phyloP scores from a whole-genome alignment of 2,888 invertebrate species.

The Dicyrtomina minuta region DNA sequence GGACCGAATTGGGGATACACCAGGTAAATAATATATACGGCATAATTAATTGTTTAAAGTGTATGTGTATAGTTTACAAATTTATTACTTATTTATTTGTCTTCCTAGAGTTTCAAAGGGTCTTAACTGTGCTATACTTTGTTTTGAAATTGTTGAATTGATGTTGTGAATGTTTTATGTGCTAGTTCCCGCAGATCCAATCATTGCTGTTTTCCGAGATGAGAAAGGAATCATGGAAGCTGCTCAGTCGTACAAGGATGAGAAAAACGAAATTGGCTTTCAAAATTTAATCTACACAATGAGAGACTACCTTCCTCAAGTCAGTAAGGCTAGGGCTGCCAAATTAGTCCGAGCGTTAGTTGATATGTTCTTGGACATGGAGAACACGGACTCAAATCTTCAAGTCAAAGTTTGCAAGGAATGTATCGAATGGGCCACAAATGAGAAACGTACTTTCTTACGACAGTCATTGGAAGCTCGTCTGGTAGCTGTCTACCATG shows the following conservation, averaged over 20 bases:
- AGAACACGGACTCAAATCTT: conserved; percentile 88
- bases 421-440: conserved; percentile 99
- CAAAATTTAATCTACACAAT: conserved; percentile 84
- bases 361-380: conserved; percentile 94
- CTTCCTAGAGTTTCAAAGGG: too few relatives aligned
- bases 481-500: conserved; percentile 90
- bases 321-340: conserved; percentile 99
- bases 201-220: conserved; percentile 21
- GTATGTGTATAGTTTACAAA: too few relatives aligned
- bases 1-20: too few relatives aligned
- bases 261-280: conserved; percentile 40
- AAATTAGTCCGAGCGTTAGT: conserved; percentile 95
- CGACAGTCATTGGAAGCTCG: conserved; percentile 94
- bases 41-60: too few relatives aligned
- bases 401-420: conserved; percentile 74
- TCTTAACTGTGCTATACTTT: too few relatives aligned
- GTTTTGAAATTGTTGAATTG: too few relatives aligned
- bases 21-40: too few relatives aligned
- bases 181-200: too few relatives aligned
- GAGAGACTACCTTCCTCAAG: conserved; percentile 79
- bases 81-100: too few relatives aligned
- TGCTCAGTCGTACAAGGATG: conserved; percentile 33
- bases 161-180: too few relatives aligned
- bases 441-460: conserved; percentile 94
- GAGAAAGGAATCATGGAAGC: conserved; percentile 47